A percentile compares a stretch with the other conserved stretches of the same genome.
Conservation (phyloP, 2,113 vertebrate species). For the Bujurquina vittata region DNA sequence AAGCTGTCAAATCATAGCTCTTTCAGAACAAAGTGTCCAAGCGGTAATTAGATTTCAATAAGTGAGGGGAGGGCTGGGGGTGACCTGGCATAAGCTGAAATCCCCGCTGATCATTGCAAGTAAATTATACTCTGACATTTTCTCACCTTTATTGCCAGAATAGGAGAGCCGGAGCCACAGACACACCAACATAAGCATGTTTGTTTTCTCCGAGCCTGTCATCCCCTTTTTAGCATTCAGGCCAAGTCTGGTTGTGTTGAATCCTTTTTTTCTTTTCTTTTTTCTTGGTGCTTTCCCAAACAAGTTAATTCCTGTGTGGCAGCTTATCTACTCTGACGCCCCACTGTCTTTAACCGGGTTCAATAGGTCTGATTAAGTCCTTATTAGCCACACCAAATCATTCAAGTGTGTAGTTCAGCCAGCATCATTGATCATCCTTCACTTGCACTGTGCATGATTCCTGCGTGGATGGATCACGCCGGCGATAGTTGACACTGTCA, state of each 20-base stretch:
- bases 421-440: slow-evolving; percentile 38
- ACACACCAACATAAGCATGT: not conserved
- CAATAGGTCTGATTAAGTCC: slow-evolving; percentile 29
- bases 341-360: slow-evolving; percentile 36
- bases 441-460: not conserved
- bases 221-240: not conserved
- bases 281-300: slow-evolving; percentile 23
- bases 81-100: not conserved
- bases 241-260: rapidly evolving
- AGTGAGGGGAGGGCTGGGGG: not conserved
- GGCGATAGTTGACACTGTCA: slow-evolving; percentile 23
- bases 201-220: not conserved
- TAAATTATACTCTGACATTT: not conserved
- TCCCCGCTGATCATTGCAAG: not conserved
- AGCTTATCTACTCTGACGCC: slow-evolving; percentile 5
- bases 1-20: not conserved
- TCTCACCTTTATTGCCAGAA: not conserved
- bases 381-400: slow-evolving; percentile 47
- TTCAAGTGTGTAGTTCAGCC: slow-evolving; percentile 27
- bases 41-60: slow-evolving; percentile 2
- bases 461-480: not conserved
- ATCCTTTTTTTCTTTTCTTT: not conserved
- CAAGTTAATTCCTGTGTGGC: slow-evolving; percentile 1
- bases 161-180: not conserved
- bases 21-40: not conserved